Percentiles rank a stretch among this genome's conserved stretches.
phyloP scores from a whole-genome alignment of 1,140 invertebrate genomes.

The Drosophila lini region DNA sequence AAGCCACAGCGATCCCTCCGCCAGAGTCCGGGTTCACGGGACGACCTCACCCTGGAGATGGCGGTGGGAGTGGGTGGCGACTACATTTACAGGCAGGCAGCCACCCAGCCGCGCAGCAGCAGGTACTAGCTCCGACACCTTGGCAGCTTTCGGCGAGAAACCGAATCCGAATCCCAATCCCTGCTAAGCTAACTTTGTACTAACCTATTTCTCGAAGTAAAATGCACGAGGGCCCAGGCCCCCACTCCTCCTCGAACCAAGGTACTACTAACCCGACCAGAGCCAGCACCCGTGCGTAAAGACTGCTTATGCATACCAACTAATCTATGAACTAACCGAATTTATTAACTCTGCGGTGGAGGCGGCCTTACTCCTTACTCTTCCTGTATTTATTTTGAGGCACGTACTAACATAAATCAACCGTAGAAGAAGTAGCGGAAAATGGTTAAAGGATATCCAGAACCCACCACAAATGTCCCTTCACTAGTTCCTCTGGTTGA shows the following conservation, averaged over 20 bases:
- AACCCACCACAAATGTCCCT: background rate
- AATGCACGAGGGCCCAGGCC: conserved; percentile 3
- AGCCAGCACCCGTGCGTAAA: conserved; percentile 23
- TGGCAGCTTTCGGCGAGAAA: no score
- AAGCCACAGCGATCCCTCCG: conserved; percentile 61
- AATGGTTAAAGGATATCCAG: background rate
- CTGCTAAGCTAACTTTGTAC: conserved; percentile 31
- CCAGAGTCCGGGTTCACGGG: conserved; percentile 60
- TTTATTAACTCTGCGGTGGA: conserved; percentile 26
- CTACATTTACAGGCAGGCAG: conserved; percentile 57
- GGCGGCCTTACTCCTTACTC: conserved; percentile 5
- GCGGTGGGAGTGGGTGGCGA: conserved; percentile 61
- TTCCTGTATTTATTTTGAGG: background rate
- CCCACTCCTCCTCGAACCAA: conserved; percentile 9
- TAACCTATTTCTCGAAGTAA: conserved; percentile 22
- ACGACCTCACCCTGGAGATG: conserved; percentile 60
- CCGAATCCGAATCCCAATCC: background rate
- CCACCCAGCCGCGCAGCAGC: conserved; percentile 60
- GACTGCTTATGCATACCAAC: conserved; percentile 45
- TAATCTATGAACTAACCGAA: conserved; percentile 42
- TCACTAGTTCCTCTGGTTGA: background rate
- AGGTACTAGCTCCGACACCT: conserved; percentile 66
- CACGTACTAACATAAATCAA: conserved; percentile 22
- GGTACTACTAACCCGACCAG: conserved; percentile 40
- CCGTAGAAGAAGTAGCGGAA: conserved; percentile 13